phyloP scores from a whole-genome alignment of 2,113 vertebrate genomes.

The Cacatua alba region DNA sequence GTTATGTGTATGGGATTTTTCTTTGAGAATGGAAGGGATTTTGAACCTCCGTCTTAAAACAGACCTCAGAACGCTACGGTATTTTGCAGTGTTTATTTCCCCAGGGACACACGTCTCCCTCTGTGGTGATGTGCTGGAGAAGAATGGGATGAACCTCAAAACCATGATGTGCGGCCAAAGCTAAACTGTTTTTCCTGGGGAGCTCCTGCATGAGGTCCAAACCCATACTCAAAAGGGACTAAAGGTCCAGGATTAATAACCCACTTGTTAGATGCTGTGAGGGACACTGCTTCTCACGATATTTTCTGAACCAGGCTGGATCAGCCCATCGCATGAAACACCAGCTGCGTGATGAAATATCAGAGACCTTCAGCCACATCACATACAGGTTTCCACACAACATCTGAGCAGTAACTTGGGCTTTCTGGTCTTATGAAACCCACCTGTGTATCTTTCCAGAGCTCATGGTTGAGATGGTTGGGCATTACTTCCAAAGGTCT shows the following conservation, averaged over 20 bases:
- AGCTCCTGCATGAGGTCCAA: neutral
- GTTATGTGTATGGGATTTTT: neutral
- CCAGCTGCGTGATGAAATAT: accelerated
- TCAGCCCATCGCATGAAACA: neutral
- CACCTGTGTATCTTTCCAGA: neutral
- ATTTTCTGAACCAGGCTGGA: too few species aligned
- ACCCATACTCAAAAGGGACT: neutral
- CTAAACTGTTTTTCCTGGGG: neutral
- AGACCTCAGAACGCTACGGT: accelerated
- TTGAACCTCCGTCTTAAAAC: neutral
- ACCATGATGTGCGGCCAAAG: accelerated
- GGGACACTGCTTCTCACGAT: neutral
- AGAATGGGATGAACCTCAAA: neutral
- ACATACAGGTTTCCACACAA: accelerated
- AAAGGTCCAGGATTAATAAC: neutral
- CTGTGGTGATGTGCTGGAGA: neutral
- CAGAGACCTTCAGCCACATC: neutral
- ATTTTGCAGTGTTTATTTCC: neutral
- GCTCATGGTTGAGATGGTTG: neutral
- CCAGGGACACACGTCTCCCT: neutral
- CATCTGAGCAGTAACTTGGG: neutral
- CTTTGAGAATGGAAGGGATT: neutral
- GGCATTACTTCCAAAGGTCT: neutral
- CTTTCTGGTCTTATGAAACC: neutral
- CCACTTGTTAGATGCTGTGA: neutral